phyloP scores from a whole-genome alignment of 2,797 vertebrate species.

The Eulemur mongoz region DNA sequence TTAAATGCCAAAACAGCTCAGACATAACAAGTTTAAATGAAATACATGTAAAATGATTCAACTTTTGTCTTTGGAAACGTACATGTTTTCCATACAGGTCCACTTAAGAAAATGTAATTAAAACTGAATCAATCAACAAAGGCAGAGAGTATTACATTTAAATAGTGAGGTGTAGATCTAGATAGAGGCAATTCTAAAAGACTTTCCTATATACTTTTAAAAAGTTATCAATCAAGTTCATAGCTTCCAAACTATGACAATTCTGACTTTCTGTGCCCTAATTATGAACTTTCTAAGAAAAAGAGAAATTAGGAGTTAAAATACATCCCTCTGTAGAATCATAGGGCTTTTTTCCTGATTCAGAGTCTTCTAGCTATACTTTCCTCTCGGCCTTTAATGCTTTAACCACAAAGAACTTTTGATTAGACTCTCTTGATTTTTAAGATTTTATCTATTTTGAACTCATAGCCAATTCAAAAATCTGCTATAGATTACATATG shows the following conservation, averaged over 20 bases:
- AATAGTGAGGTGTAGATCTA: constrained; percentile 30
- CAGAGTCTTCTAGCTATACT: not conserved
- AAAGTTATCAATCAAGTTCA: constrained; percentile 1
- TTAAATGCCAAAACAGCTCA: constrained; percentile 62
- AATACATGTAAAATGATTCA: constrained; percentile 52
- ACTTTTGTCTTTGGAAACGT: constrained; percentile 56
- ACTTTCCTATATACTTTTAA: not conserved
- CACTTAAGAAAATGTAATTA: constrained; percentile 43
- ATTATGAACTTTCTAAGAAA: not conserved
- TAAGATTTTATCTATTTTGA: constrained; percentile 39
- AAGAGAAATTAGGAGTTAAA: not conserved
- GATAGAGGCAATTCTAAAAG: not conserved
- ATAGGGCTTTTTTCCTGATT: not conserved
- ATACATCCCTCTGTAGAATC: not conserved
- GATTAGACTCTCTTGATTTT: not conserved
- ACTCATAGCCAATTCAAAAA: not conserved
- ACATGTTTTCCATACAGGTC: not conserved
- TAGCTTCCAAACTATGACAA: constrained; percentile 5
- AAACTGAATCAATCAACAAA: constrained; percentile 56
- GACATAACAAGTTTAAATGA: constrained; percentile 74
- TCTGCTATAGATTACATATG: not conserved
- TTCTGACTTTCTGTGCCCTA: not conserved
- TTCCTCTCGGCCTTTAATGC: not conserved
- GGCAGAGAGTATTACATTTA: not conserved
- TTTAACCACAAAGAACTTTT: constrained; percentile 6